Evolutionary conservation across 2,888 invertebrate species (phyloP).

Genomic region (Orchesellides sinensis): DNA sequence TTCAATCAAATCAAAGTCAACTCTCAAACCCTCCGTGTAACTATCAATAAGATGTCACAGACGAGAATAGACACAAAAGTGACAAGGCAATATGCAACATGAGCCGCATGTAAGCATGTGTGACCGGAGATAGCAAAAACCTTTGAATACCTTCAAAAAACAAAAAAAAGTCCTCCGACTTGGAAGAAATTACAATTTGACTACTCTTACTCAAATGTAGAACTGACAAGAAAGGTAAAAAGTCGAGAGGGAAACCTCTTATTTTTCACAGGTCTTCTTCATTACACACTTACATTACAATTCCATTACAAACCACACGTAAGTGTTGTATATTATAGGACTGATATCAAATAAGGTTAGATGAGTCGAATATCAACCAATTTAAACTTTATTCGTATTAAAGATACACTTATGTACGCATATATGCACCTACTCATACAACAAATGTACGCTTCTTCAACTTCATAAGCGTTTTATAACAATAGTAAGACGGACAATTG

Average conservation of each 20-base stretch:
- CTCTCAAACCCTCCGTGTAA: neutral
- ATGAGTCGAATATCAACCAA: constrained; percentile 56
- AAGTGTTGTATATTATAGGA: neutral
- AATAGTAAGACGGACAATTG: constrained; percentile 9
- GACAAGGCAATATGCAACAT: too few species aligned
- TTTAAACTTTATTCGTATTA: constrained; percentile 40
- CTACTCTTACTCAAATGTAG: constrained; percentile 37
- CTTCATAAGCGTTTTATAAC: neutral
- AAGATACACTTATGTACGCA: neutral
- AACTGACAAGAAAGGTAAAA: constrained; percentile 57
- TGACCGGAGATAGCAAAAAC: constrained; percentile 17
- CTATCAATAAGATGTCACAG: too few species aligned
- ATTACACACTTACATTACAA: neutral
- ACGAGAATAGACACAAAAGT: too few species aligned
- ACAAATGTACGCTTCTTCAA: too few species aligned
- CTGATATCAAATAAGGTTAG: constrained; percentile 46
- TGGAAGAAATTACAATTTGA: constrained; percentile 45
- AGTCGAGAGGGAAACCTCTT: constrained; percentile 63
- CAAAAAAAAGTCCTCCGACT: constrained; percentile 24
- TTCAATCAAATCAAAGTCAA: neutral
- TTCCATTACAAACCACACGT: neutral
- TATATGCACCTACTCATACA: neutral
- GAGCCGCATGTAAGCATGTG: neutral
- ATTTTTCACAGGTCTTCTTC: constrained; percentile 34
- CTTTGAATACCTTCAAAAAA: neutral